These are phyloP conservation scores for Danio choprae DNA, from an alignment of 2,797 vertebrate species.

Conservation along the genomic window DNA sequence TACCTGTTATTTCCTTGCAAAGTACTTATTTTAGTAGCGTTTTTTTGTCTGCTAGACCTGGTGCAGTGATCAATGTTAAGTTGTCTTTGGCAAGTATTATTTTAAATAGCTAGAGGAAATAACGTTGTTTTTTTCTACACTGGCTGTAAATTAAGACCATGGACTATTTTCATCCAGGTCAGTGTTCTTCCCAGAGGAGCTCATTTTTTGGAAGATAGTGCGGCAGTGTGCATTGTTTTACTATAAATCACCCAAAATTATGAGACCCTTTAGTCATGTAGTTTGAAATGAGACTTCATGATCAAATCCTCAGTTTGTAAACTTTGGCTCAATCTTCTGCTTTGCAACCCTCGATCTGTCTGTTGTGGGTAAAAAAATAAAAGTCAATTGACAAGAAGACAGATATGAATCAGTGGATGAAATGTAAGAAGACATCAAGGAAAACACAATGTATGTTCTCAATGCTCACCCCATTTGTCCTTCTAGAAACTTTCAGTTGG, in stretches of 20 bases:
- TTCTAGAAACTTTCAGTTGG: too few species aligned
- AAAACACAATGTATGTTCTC: neutral
- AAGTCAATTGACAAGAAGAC: conserved; percentile 48
- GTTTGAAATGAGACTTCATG: conserved; percentile 65
- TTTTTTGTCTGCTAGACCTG: conserved; percentile 67
- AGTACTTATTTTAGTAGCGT: conserved; percentile 59
- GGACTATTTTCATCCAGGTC: conserved; percentile 71
- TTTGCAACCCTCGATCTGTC: conserved; percentile 42
- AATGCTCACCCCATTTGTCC: neutral
- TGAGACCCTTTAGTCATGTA: conserved; percentile 61
- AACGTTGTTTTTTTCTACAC: conserved; percentile 75
- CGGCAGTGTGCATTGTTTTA: conserved; percentile 55
- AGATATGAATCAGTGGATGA: conserved; percentile 23
- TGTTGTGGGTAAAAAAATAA: conserved; percentile 53
- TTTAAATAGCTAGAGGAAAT: conserved; percentile 74
- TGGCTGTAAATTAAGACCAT: conserved; percentile 77
- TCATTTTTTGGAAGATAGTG: conserved; percentile 65
- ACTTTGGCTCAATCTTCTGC: conserved; percentile 13
- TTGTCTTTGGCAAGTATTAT: conserved; percentile 78
- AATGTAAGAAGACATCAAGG: conserved; percentile 39
- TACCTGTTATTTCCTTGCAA: conserved; percentile 49
- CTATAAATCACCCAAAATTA: conserved; percentile 74
- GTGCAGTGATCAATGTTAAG: conserved; percentile 73
- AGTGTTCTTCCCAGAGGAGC: conserved; percentile 66
- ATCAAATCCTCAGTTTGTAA: conserved; percentile 20